These are phyloP conservation scores for Thaumatotibia leucotreta DNA, from an alignment of 1,140 invertebrate genomes.

Conservation along the genomic window DNA sequence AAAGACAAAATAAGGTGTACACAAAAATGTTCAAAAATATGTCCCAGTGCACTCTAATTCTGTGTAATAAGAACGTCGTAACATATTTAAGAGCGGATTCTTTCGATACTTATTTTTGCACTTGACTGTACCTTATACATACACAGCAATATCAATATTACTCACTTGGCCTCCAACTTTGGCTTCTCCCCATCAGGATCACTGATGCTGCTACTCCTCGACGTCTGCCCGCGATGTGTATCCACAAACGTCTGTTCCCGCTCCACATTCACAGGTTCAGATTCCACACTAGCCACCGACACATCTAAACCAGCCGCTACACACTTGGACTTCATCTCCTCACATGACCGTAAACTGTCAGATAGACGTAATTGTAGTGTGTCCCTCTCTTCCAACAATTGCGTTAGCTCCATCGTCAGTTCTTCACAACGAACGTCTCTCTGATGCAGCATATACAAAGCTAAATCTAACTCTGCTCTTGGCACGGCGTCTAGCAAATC, in stretches of 20 bases:
- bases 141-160: slow-evolving; percentile 1
- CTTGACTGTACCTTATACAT: background rate
- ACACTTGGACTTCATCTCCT: slow-evolving; percentile 75
- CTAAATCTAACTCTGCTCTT: slow-evolving; percentile 86
- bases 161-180: slow-evolving; percentile 68
- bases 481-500: slow-evolving; percentile 65
- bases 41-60: too few species aligned
- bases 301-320: slow-evolving; percentile 36
- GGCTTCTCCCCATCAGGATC: slow-evolving; percentile 60
- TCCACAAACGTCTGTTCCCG: slow-evolving; percentile 53
- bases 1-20: too few species aligned
- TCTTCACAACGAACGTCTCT: slow-evolving; percentile 93
- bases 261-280: slow-evolving; percentile 42
- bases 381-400: slow-evolving; percentile 90
- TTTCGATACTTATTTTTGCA: too few species aligned
- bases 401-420: slow-evolving; percentile 89
- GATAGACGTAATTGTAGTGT: slow-evolving; percentile 88
- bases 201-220: slow-evolving; percentile 61
- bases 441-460: slow-evolving; percentile 90
- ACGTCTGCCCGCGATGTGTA: slow-evolving; percentile 52
- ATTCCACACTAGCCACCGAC: slow-evolving; percentile 44
- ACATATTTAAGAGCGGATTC: too few species aligned
- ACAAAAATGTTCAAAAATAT: too few species aligned
- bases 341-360: slow-evolving; percentile 85
- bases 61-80: too few species aligned